Percentiles rank a stretch among this genome's conserved stretches.
Evolutionary conservation across 23 tunicate species (phyloP).

Genomic region (Styela clava): DNA sequence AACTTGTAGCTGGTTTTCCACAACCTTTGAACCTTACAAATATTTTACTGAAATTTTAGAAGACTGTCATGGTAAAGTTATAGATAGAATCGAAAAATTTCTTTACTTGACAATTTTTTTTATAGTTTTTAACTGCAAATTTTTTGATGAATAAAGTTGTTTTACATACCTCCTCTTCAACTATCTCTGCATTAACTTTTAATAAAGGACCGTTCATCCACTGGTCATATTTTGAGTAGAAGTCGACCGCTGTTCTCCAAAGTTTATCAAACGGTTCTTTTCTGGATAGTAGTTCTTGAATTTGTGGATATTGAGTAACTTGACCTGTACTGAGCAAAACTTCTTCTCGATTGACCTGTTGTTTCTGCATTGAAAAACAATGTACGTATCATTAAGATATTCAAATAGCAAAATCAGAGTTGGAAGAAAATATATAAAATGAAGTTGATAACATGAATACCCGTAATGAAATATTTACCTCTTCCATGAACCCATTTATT

Average conservation of each 20-base stretch:
- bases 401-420: too few species aligned
- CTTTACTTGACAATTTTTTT: too few species aligned
- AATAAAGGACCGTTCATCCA: conserved; percentile 89
- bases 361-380: too few species aligned
- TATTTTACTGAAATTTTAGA: background rate
- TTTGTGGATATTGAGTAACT: conserved; percentile 79
- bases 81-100: background rate
- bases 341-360: conserved; percentile 83
- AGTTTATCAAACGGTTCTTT: conserved; percentile 78
- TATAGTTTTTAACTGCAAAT: too few species aligned
- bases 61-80: background rate
- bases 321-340: conserved; percentile 73
- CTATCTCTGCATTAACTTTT: conserved; percentile 79
- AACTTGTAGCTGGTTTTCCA: conserved; percentile 94
- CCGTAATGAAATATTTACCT: conserved; percentile 24
- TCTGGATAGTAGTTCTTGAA: conserved; percentile 69
- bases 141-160: background rate
- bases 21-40: conserved; percentile 51
- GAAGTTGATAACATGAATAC: background rate
- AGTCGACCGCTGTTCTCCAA: conserved; percentile 74
- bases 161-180: conserved; percentile 64
- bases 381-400: too few species aligned
- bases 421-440: too few species aligned
- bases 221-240: conserved; percentile 46
- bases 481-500: conserved; percentile 80